These are phyloP conservation scores for Dilophus febrilis DNA, from an alignment of 2,888 invertebrate genomes.

Conservation along the genomic window DNA sequence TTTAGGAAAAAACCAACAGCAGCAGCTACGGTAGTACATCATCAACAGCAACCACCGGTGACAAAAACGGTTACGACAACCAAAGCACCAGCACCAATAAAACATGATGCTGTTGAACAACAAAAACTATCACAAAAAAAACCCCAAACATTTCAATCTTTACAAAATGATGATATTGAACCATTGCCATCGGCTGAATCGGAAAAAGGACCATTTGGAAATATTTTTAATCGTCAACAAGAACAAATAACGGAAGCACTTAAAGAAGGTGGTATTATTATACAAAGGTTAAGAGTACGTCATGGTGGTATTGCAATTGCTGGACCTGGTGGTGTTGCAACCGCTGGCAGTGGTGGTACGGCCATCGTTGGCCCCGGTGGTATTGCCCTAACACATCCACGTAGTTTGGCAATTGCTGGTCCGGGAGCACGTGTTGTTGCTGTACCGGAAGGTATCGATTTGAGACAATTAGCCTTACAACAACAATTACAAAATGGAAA, in stretches of 20 bases:
- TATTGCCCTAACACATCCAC: conserved; percentile 55
- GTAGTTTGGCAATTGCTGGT: conserved; percentile 58
- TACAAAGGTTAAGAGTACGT: conserved; percentile 49
- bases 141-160: no score
- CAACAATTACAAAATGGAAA: conserved; percentile 19
- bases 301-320: conserved; percentile 66
- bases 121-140: not conserved
- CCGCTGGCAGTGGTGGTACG: conserved; percentile 61
- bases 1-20: not conserved
- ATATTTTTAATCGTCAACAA: conserved; percentile 1
- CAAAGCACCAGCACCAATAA: not conserved
- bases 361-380: conserved; percentile 68
- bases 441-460: conserved; percentile 41
- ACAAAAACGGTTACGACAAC: not conserved
- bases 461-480: conserved; percentile 30
- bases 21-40: not conserved
- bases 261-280: conserved; percentile 41
- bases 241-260: conserved; percentile 17
- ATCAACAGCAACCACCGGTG: not conserved
- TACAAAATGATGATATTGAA: no score
- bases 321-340: conserved; percentile 66
- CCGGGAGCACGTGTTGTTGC: conserved; percentile 54
- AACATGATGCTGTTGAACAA: not conserved
- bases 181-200: not conserved
- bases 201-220: conserved; percentile 6